Base-by-base conservation (phyloP, 2,888 invertebrate species). In the Hemithea aestivaria region DNA sequence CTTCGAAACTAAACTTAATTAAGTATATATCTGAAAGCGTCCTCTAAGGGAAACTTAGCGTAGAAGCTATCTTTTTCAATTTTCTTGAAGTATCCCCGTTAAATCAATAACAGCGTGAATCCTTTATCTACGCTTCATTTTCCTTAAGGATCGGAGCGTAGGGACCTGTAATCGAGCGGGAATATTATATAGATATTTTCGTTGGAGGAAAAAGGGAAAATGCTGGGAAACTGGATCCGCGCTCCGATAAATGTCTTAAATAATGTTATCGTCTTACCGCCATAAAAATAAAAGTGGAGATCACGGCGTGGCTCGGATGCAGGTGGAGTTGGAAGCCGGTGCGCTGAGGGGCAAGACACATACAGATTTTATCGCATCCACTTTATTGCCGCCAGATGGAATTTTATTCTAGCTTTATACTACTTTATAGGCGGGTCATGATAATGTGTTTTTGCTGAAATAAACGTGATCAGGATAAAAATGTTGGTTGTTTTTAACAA, bases 51-150 rank as follows among this genome's bases (percentile, higher is more conserved):
- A 20, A 27, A 27, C 27, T 24, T 31, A 33, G 40, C n/a, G n/a
- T 48, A 42, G 27, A 38, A 37, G 50, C 45, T 38, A 27, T 40
- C 48, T 40, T 32, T 49, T 40, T 44, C 34, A 48, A 37, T 53
- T 48, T 55, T 52, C 42, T 48, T 33, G 40, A 51, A 48, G 51
- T 47, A 35, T 45, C 38, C 47, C 16, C 16, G 16, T 47, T 54
- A 59, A 63, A 63, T 64, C 56, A 58, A 62, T 64, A 55, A 54
- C 24, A 43, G 48, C 52, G 45, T 53, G 51, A 62, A 56, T 44
- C 76, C 67, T 25, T 74, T 61, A 62, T 74, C 71, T 35, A 70
- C 55, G 48, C 68, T 71, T 65, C 79, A 79, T 39, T 82, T 58
- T 59, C 68, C 77, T 53, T 56, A 46, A 56, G 52, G 45, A 67